Evolutionary conservation across 2,888 invertebrate species (phyloP).

Genomic region (Chrysolina americana): DNA sequence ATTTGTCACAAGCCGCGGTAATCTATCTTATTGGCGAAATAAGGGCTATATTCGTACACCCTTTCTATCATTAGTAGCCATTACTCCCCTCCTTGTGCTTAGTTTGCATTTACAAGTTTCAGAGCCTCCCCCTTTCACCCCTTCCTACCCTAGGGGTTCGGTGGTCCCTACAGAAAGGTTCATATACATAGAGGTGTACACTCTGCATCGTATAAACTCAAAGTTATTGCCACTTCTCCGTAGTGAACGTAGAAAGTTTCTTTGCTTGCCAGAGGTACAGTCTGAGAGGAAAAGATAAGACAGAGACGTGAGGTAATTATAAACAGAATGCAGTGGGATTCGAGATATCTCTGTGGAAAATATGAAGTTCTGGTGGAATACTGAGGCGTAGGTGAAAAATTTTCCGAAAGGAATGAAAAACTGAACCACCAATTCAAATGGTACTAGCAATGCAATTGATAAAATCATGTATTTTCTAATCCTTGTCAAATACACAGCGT

Average conservation of each 20-base stretch:
- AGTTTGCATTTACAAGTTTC: constrained; percentile 71
- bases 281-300: constrained; percentile 55
- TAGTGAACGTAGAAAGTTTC: constrained; percentile 50
- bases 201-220: constrained; percentile 58
- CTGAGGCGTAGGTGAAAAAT: too few species aligned
- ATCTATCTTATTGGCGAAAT: constrained; percentile 68
- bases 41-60: constrained; percentile 68
- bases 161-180: constrained; percentile 66
- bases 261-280: constrained; percentile 50
- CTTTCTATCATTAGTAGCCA: constrained; percentile 69
- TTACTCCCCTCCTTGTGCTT: constrained; percentile 69
- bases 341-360: not conserved
- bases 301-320: constrained; percentile 52
- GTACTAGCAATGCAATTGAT: too few species aligned
- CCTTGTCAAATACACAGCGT: too few species aligned
- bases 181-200: constrained; percentile 71
- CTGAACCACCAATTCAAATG: too few species aligned
- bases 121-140: constrained; percentile 46
- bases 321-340: constrained; percentile 1
- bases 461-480: too few species aligned
- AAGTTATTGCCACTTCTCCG: constrained; percentile 50
- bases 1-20: constrained; percentile 67
- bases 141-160: constrained; percentile 58
- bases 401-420: too few species aligned
- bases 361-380: not conserved